Evolutionary conservation across 2,888 invertebrate species (phyloP).

Genomic region (Plagodis pulveraria): DNA sequence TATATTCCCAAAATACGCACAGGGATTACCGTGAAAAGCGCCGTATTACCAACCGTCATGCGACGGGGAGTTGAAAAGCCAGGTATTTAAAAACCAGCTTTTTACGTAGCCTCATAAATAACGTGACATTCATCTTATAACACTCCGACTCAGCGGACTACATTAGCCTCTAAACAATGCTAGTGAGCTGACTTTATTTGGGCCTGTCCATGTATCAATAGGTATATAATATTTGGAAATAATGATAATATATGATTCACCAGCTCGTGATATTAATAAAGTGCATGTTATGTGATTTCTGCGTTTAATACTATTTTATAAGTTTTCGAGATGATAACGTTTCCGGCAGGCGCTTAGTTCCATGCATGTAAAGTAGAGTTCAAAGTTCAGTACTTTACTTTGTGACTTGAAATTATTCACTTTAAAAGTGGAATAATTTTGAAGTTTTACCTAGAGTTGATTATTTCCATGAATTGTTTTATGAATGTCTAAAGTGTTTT

Average conservation of each 20-base stretch:
- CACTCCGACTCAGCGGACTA: conserved; percentile 62
- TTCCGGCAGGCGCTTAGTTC: conserved; percentile 21
- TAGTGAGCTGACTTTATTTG: conserved; percentile 54
- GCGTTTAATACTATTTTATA: conserved; percentile 26
- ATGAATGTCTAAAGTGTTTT: too few relatives aligned
- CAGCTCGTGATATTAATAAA: conserved; percentile 36
- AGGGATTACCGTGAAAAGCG: conserved; percentile 49
- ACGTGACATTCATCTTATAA: conserved; percentile 79
- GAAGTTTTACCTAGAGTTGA: conserved; percentile 9
- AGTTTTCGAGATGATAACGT: conserved; percentile 25
- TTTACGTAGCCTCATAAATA: conserved; percentile 70
- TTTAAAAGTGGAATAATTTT: conserved; percentile 20
- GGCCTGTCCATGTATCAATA: conserved; percentile 63
- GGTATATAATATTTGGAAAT: conserved; percentile 41
- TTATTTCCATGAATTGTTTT: conserved; percentile 20
- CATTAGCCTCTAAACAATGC: conserved; percentile 75
- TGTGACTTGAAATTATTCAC: conserved; percentile 24
- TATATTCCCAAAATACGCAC: conserved; percentile 49
- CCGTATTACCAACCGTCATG: conserved; percentile 51
- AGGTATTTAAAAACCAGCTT: conserved; percentile 60
- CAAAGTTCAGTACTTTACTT: conserved; percentile 26
- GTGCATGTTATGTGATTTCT: conserved; percentile 21
- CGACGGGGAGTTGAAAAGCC: conserved; percentile 40
- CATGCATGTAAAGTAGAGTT: conserved; percentile 30
- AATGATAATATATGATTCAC: conserved; percentile 7